These are phyloP conservation scores for Iguana delicatissima DNA, from an alignment of 2,797 vertebrate species.

Conservation along the genomic window DNA sequence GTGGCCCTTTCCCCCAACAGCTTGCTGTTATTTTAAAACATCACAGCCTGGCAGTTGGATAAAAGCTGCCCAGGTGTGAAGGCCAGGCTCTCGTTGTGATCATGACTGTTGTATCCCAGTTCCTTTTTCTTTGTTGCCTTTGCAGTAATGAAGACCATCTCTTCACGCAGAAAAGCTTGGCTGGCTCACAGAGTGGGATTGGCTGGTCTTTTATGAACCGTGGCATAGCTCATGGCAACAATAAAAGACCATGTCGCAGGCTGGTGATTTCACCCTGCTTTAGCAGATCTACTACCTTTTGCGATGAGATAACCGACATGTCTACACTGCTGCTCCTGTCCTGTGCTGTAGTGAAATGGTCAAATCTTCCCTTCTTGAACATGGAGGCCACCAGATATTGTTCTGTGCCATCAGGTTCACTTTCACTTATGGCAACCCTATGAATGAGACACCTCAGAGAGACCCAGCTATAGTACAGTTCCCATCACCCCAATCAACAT, in stretches of 20 bases:
- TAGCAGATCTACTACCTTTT: background rate
- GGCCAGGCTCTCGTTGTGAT: background rate
- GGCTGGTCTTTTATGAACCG: background rate
- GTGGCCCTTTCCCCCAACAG: background rate
- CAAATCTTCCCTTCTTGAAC: background rate
- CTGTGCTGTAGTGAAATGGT: background rate
- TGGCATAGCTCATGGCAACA: background rate
- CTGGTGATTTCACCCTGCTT: background rate
- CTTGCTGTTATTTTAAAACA: background rate
- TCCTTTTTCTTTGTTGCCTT: slow-evolving; percentile 3
- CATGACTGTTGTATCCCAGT: background rate
- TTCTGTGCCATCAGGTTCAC: too few species aligned
- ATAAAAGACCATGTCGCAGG: background rate
- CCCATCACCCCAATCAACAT: background rate
- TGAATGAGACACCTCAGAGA: too few species aligned
- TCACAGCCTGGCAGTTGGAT: background rate
- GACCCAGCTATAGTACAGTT: background rate
- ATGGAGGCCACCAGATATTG: background rate
- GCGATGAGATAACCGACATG: background rate
- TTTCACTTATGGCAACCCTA: too few species aligned
- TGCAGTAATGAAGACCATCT: background rate
- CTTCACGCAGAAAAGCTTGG: background rate
- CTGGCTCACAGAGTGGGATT: background rate
- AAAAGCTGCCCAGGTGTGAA: background rate
- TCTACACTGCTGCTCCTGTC: background rate